Evolutionary conservation across 2,888 invertebrate species (phyloP), one percentile per base, ranked within the genome.

Genomic region (Stomorhina lunata): DNA sequence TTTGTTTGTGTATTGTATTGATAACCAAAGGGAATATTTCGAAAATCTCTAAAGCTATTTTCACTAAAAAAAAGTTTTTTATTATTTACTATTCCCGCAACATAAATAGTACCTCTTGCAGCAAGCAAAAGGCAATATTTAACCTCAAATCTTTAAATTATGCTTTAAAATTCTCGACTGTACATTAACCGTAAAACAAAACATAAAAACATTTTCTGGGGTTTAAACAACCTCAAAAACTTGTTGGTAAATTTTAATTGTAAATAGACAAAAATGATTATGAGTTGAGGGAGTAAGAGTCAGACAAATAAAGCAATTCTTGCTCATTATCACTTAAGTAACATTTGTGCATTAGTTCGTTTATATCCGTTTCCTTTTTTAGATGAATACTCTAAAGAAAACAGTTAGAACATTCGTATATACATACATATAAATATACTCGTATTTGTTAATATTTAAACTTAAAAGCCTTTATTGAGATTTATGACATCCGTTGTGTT

Each of bases 401-500:
- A 32, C 32, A 63, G 2, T 3, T 3, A 43, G 6, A 4, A 57
- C 2, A 20, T 20, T 22, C 20, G 20, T 4, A 20, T 4, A 9
- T 10, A 7, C 7, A 65, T 4, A 50, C 5, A 4, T 5, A 17
- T 34, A 37, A 27, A 71, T 12, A 9, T 20, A 76, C 53, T 48
- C 43, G 43, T 45, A 77, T 61, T 59, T 57, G 48, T 48, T 55
- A 53, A 61, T 63, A 65, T 61, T 59, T 17, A 65, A 40, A 57
- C 55, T 59, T 25, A 61, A 66, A 77, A 59, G 57, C 17, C 53
- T 76, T 81, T 77, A 73, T 77, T 73, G 68, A 72, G 77, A 81
- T 81, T 81, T 81, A 81, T 81, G 66, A 73, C 72, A 68, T 81
- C 81, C 81, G 68, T 61, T 53, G 50, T n/a, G n/a, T 45, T 71